phyloP scores from a whole-genome alignment of 2,888 invertebrate species.

The Dolichopus griseipennis region DNA sequence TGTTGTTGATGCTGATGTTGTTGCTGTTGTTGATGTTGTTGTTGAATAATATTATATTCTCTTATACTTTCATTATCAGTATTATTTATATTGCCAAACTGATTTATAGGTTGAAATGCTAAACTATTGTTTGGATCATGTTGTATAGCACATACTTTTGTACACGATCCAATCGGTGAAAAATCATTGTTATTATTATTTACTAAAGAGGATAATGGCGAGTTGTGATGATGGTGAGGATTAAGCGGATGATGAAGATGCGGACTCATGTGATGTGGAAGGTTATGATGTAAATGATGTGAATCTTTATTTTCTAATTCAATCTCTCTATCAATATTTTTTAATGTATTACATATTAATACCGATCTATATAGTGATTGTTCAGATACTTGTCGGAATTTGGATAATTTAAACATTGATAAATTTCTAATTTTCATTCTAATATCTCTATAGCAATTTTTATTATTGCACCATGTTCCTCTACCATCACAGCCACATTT shows the following conservation, averaged over 20 bases:
- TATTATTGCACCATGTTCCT: slow-evolving; percentile 67
- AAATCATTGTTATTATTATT: background rate
- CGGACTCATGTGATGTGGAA: background rate
- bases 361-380: slow-evolving; percentile 83
- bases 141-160: background rate
- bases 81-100: background rate
- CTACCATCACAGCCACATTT: slow-evolving; percentile 62
- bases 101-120: background rate
- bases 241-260: background rate
- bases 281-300: background rate
- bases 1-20: slow-evolving; percentile 9
- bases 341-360: slow-evolving; percentile 84
- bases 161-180: background rate
- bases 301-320: slow-evolving; percentile 54
- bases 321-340: slow-evolving; percentile 82
- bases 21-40: slow-evolving; percentile 10
- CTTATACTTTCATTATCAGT: background rate
- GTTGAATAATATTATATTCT: background rate
- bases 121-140: background rate
- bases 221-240: background rate
- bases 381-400: slow-evolving; percentile 80
- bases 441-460: slow-evolving; percentile 75
- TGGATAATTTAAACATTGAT: slow-evolving; percentile 83
- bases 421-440: slow-evolving; percentile 83
- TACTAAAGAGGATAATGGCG: background rate